Evolutionary conservation across 2,797 vertebrate species (phyloP), one percentile per base, ranked within the genome.

Genomic region (Dermochelys coriacea): DNA sequence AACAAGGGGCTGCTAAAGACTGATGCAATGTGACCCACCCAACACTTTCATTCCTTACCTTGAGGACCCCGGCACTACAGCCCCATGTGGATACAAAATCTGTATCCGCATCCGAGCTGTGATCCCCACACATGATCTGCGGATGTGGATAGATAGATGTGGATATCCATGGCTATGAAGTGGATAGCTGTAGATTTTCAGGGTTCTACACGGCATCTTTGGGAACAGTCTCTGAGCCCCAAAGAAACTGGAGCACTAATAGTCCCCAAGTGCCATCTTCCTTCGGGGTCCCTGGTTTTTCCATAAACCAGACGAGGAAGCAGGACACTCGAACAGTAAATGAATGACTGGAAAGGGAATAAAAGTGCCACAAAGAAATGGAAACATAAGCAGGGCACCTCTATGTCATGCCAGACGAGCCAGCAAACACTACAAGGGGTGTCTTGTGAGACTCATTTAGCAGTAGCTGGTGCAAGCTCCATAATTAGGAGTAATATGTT

Each of bases 401-500:
- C 87, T 61, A 4, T 81, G 29, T 55, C 3, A 61, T 3, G 1
- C 78, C 84, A 57, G 0, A 0, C 61, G 49, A 52, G 11, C 5
- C 81, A 25, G 7, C 75, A 31, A 1, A 51, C 29, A 9, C 2
- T 41, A 23, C 34, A 27, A 2, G 64, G 37, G 68, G 57, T 87
- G 45, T 49, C 1, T 3, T 3, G 15, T 1, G 8, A 87, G 85
- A 9, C 18, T 77, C 27, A 3, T 1, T 0, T 50, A 47, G 91
- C 83, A 80, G 80, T 18, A 78, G 45, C 74, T 82, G 85, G 93
- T 55, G 0, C 90, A 85, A 86, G 90, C 64, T 74, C 88, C 74
- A 0, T 3, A 34, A 2, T 47, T 41, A 47, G 80, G 25, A 2
- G 37, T 61, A 82, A 86, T 4, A 77, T 83, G 64, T 41, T 86